Evolutionary conservation across 2,113 vertebrate genomes (phyloP), one percentile per base, ranked within the genome.

Genomic region (Grammomys dolichurus): DNA sequence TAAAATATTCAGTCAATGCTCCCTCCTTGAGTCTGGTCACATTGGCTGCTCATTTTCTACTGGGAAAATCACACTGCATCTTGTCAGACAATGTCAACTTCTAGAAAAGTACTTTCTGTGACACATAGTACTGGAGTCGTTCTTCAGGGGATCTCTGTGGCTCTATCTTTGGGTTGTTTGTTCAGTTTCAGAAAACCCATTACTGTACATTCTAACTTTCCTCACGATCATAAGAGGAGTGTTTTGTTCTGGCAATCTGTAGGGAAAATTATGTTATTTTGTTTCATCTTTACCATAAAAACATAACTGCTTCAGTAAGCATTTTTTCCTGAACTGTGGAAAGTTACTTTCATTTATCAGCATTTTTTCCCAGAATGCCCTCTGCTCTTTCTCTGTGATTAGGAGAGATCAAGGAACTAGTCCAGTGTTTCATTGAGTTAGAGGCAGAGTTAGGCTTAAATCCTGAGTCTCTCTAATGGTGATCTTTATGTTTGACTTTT

Each of bases 231-330:
- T 58, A 43, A 94, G n/a, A 84, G 19, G 26, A n/a, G 33, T 63
- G 24, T 77, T 96, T 51, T 17, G 26, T 46, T 77, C 7, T 82
- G 28, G 14, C 67, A 46, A 54, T 89, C 28, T 93, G 67, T 75
- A 40, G 19, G 54, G 67, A 81, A 95, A 91, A 36, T n/a, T 5
- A 81, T 51, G 28, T 85, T 67, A 46, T 85, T 97, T 92, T 75
- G 12, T 72, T 90, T 82, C 72, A 54, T 69, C 87, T 82, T 81
- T 72, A 33, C 51, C 78, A 1, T 85, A 94, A 87, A 95, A 92
- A 73, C 56, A 28, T 17, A 63, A 96, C 46, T 87, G 26, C 40
- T 94, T 65, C 60, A 19, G 28, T 87, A 73, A 56, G 22, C 60
- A 93, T 89, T 95, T 91, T 87, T 60, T 58, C 63, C 78, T 9